Evolutionary conservation across 2,888 invertebrate species (phyloP), one percentile per base, ranked within the genome.

Genomic region (Lepidochrysops patricia): DNA sequence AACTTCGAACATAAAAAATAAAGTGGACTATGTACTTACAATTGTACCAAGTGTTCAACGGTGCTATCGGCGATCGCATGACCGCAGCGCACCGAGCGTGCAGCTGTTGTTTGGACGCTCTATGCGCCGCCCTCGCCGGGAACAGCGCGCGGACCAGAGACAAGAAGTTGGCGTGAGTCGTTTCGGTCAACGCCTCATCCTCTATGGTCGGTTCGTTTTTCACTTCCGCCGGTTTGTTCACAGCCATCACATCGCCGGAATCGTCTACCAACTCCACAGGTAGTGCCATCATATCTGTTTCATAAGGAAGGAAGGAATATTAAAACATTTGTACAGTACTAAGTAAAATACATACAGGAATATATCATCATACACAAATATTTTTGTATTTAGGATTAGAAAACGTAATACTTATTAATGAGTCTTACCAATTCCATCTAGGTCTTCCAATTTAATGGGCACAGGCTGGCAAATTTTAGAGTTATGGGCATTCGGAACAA

Each of bases 121-220:
- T 91, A 73, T 96, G 96, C 67, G 97, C 96, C 1, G 93, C 92
- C 4, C 95, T 93, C 0, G 96, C 95, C 58, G 95, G 95, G 71
- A 98, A 96, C 61, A 98, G 91, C 71, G 97, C 97, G 4, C 98
- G 91, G 27, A 98, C 91, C 48, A 98, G 82, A 1, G 97, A 96
- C 78, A 98, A 93, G 89, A 97, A 98, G 77, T 94, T 95, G 0
- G 94, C 92, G 68, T 96, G 96, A 0, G 95, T 95, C 57, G 95
- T 95, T 79, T 96, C 95, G 79, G 94, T 94, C 35, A 95, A 79
- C 57, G 84, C 77, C 63, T 84, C 79, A 60, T 84, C 86, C 0
- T 77, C 72, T 48, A 80, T 81, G 4, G 76, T 67, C 9, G 71
- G 49, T 1, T 69, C 70, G 34, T 75, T 74, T 0, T 70, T 71